These are phyloP conservation scores for Apocrypta bakeri DNA, from an alignment of 1,140 invertebrate genomes.

Conservation along the genomic window DNA sequence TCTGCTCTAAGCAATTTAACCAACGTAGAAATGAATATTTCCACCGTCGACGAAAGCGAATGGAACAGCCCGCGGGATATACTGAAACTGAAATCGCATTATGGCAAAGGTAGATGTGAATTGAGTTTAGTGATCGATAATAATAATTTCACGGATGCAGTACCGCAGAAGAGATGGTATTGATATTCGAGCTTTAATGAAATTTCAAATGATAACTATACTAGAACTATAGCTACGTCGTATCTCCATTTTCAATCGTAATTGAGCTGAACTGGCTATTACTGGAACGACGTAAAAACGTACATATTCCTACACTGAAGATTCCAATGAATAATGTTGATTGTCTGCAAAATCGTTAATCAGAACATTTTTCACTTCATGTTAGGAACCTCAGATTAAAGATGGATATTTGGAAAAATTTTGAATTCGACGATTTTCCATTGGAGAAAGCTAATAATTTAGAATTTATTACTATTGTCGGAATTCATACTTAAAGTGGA, in stretches of 20 bases:
- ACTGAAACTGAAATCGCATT: conserved; percentile 22
- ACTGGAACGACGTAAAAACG: no score
- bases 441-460: no score
- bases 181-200: background rate
- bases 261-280: background rate
- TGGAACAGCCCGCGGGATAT: background rate
- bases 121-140: conserved; percentile 15
- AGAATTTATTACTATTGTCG: no score
- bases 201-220: background rate
- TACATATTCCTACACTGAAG: no score
- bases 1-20: conserved; percentile 38
- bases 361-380: no score
- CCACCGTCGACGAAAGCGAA: conserved; percentile 1
- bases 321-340: no score
- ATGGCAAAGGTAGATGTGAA: background rate
- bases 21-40: conserved; percentile 42
- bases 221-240: no score
- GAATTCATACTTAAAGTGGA: no score
- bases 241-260: background rate
- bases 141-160: background rate
- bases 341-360: no score
- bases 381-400: no score
- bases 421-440: no score
- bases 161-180: background rate
- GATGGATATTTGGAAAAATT: no score